A percentile compares a stretch with the other conserved stretches of the same genome.
phyloP scores from a whole-genome alignment of 2,888 invertebrate genomes.

The Drosophila melanocephala region DNA sequence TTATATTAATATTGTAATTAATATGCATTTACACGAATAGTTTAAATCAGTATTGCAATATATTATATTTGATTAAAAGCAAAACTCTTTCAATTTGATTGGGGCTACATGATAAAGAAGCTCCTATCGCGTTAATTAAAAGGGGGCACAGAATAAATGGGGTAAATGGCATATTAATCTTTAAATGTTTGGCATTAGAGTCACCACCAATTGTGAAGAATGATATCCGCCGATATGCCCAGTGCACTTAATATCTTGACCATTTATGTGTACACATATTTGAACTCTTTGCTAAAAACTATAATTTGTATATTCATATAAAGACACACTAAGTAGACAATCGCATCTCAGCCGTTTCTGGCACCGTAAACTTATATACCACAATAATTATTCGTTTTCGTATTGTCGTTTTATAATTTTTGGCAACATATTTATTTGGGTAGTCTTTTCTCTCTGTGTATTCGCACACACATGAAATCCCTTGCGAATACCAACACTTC shows the following conservation, averaged over 20 bases:
- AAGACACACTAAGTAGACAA: not conserved
- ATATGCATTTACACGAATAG: not conserved
- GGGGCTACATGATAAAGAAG: not conserved
- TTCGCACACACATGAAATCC: not conserved
- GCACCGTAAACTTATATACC: not conserved
- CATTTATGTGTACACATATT: not conserved
- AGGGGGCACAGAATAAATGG: not conserved
- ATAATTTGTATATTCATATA: not conserved
- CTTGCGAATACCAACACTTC: not conserved
- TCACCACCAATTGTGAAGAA: not conserved
- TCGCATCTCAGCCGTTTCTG: not conserved
- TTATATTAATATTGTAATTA: not conserved
- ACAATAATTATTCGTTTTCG: not conserved
- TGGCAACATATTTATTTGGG: not conserved
- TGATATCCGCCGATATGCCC: not conserved
- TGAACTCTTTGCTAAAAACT: not conserved
- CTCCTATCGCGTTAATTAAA: not conserved
- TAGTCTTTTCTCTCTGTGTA: not conserved
- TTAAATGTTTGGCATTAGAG: not conserved
- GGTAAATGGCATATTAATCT: not conserved
- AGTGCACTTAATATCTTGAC: not conserved
- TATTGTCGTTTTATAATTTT: not conserved
- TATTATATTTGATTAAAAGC: not conserved
- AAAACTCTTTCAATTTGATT: not conserved
- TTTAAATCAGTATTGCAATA: not conserved